Evolutionary conservation across 2,113 vertebrate genomes (phyloP), one percentile per base, ranked within the genome.

Genomic region (Leiothrix lutea): DNA sequence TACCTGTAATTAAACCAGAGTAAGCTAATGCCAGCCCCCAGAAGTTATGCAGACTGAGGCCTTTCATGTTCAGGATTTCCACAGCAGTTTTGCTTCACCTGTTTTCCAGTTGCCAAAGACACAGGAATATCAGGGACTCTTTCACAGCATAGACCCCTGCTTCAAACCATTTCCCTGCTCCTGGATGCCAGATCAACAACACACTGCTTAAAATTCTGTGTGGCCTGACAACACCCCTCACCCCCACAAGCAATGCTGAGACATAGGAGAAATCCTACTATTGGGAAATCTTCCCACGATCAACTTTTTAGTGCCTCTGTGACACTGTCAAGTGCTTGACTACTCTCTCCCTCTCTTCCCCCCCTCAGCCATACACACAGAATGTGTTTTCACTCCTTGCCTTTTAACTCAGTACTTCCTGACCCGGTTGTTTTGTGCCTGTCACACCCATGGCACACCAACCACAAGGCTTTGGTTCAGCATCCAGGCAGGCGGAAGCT

Each of bases 331-430:
- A 93, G 82, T 51, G 28, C 45, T 86, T 67, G 38, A 51, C 44
- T 86, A 9, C 61, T 71, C 51, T 5, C 21, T 18, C 33, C 23
- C 42, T 20, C 25, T 26, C 29, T 19, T 7, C 29, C 42, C 20
- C 24, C 7, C 28, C 48, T 24, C 72, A 69, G 36, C 88, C 69
- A 45, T 15, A 22, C 51, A 67, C 72, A 75, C 65, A 57, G 57
- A 11, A 40, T 84, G 40, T 81, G 40, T 81, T 96, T 93, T 95
- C 69, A 48, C 22, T 82, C 70, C 67, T 82, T 0, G 35, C 72
- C 64, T 82, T 90, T 90, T 56, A 93, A 88, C 95, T 71, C 72
- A 71, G 56, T 35, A 29, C 92, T 94, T 95, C 93, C 95, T 96
- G 92, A 60, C 53, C 25, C 0, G 5, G 44, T 64, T 80, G 92